Percentiles rank a stretch among this genome's conserved stretches.
These are phyloP conservation scores for Drosophila mauritiana DNA, from an alignment of 1,140 invertebrate species.

Conservation along the genomic window DNA sequence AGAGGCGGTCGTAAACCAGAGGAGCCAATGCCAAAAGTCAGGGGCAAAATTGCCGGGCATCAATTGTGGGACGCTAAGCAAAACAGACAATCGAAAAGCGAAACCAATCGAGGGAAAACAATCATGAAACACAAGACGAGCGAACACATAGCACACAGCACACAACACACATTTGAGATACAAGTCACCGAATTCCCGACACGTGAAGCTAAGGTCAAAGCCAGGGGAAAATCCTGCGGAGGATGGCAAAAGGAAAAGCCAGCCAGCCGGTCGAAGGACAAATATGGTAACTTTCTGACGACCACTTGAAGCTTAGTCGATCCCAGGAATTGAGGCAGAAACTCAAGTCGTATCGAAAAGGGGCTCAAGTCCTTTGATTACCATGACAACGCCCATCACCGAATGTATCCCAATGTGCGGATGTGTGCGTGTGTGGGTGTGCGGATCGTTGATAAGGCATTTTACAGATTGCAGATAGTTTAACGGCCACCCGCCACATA, in stretches of 20 bases:
- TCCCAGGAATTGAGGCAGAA: constrained; percentile 52
- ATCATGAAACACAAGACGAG: constrained; percentile 64
- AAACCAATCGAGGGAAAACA: constrained; percentile 73
- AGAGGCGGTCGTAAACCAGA: constrained; percentile 62
- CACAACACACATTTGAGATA: constrained; percentile 8
- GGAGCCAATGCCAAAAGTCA: constrained; percentile 63
- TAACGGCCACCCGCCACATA: constrained; percentile 43
- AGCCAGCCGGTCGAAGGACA: constrained; percentile 41
- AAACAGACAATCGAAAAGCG: constrained; percentile 75
- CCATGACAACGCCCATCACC: constrained; percentile 60
- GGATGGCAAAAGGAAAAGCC: constrained; percentile 26
- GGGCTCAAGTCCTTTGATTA: constrained; percentile 64
- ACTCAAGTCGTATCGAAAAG: constrained; percentile 22
- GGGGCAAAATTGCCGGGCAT: constrained; percentile 64
- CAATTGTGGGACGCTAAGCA: constrained; percentile 73
- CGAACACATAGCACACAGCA: constrained; percentile 3
- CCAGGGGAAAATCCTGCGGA: constrained; percentile 17
- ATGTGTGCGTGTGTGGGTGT: constrained; percentile 7
- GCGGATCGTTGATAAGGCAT: constrained; percentile 50
- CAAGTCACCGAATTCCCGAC: constrained; percentile 42
- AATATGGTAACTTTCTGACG: constrained; percentile 60
- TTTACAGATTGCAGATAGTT: constrained; percentile 61
- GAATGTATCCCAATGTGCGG: background rate
- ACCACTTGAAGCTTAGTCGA: constrained; percentile 63
- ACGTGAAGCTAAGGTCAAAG: constrained; percentile 45